Evolutionary conservation across 2,797 vertebrate species (phyloP), one percentile per base, ranked within the genome.

Genomic region (Danio choprae): DNA sequence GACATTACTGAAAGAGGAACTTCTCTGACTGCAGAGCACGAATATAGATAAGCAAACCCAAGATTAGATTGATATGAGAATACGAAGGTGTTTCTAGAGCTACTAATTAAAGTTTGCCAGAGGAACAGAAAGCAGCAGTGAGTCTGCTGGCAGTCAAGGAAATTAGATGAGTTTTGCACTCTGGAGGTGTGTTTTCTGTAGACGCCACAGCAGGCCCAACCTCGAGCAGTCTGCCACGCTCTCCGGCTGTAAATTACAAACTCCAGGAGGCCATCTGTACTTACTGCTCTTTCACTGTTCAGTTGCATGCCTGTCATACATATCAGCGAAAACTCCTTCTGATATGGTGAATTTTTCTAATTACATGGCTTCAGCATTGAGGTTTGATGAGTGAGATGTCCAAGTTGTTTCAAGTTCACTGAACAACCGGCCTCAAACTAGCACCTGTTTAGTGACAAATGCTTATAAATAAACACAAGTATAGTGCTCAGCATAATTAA

Each of bases 201-300:
- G 67, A 69, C 15, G 16, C 36, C 63, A 75, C 71, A 71, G 65
- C 46, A 68, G 53, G 76, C 67, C 84, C 84, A 84, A 87, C 16
- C 81, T 81, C 81, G 80, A 84, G 85, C 84, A 84, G 84, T 87
- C 70, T 41, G 84, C 86, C 91, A 87, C 87, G 80, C 87, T 83
- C 81, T 55, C 77, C 80, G 84, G 77, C 88, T 83, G 85, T 93
- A 92, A 92, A 94, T 94, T 90, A 91, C 77, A 48, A 86, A 74
- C 84, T 81, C 74, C 84, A 85, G 85, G 89, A 89, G 89, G 89
- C 87, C 85, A 87, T 89, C 89, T 87, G 89, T 91, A 87, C 56
- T 84, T 86, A 85, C 74, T 85, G 77, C 81, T 86, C 81, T 79
- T 77, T 48, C 50, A 80, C 62, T 78, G 74, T 72, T 50, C 58